phyloP scores from a whole-genome alignment of 2,797 vertebrate genomes.

The Triplophysa bombifrons region DNA sequence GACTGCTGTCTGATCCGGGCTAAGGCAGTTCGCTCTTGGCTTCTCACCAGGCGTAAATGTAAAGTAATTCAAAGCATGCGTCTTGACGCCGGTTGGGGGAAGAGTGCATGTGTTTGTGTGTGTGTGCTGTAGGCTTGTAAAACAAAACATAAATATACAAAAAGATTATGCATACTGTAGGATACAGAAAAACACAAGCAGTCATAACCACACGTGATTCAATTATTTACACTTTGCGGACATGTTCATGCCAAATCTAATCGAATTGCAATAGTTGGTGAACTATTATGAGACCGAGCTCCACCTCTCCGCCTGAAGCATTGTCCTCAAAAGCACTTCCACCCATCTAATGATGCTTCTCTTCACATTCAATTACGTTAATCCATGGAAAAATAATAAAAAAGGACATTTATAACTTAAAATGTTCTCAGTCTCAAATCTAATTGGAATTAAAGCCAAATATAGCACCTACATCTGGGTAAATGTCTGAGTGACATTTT shows the following conservation, averaged over 20 bases:
- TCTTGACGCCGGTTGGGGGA: slow-evolving; percentile 63
- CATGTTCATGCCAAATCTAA: slow-evolving; percentile 64
- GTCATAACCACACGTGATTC: slow-evolving; percentile 65
- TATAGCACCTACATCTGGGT: not conserved
- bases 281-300: slow-evolving; percentile 26
- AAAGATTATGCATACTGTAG: slow-evolving; percentile 23
- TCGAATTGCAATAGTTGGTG: slow-evolving; percentile 58
- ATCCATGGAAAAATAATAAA: not conserved
- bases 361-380: not conserved
- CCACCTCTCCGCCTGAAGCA: slow-evolving; percentile 5
- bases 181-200: slow-evolving; percentile 58
- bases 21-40: slow-evolving; percentile 74
- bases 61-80: slow-evolving; percentile 82
- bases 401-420: not conserved
- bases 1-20: slow-evolving; percentile 51
- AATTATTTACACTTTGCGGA: slow-evolving; percentile 70
- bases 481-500: not conserved
- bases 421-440: not conserved
- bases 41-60: slow-evolving; percentile 72
- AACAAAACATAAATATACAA: slow-evolving; percentile 29
- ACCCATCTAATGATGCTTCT: not conserved
- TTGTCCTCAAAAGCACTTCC: not conserved
- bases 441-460: not conserved
- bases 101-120: slow-evolving; percentile 49
- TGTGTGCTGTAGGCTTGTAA: not conserved